Percentiles rank a stretch among this genome's conserved stretches.
Evolutionary conservation across 2,113 vertebrate genomes (phyloP).

Genomic region (Lagenorhynchus albirostris): DNA sequence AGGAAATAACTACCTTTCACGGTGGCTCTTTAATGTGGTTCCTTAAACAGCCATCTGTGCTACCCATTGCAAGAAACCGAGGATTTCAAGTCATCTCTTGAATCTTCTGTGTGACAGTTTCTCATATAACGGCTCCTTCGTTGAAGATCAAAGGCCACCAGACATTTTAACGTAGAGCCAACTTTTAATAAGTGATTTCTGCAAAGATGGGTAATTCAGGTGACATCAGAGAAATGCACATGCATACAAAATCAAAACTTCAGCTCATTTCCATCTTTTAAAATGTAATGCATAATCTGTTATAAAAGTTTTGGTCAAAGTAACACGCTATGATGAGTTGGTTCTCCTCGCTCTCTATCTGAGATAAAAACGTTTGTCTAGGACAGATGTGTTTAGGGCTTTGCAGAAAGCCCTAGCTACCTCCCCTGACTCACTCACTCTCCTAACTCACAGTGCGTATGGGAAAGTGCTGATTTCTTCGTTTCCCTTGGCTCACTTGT

Average conservation of each 20-base stretch:
- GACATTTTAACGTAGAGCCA: conserved; percentile 16
- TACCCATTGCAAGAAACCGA: conserved; percentile 33
- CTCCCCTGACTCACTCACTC: background rate
- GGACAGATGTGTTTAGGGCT: background rate
- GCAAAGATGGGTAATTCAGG: background rate
- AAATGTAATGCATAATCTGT: background rate
- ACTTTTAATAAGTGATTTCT: conserved; percentile 51
- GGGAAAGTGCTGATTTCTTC: conserved; percentile 56
- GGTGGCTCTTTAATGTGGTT: conserved; percentile 68
- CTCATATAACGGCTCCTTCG: conserved; percentile 62
- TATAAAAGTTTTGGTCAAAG: background rate
- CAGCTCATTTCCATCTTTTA: background rate
- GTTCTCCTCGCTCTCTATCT: background rate
- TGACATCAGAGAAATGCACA: background rate
- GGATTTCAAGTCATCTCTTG: conserved; percentile 62
- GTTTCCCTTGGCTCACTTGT: conserved; percentile 1
- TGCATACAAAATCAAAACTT: background rate
- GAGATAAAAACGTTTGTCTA: background rate
- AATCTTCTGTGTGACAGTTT: conserved; percentile 61
- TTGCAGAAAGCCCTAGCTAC: background rate
- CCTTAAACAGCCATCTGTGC: conserved; percentile 68
- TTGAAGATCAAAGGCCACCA: conserved; percentile 66
- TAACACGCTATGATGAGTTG: no score
- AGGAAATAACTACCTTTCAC: conserved; percentile 70
- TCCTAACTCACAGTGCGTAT: background rate